Evolutionary conservation across 2,797 vertebrate genomes (phyloP).

Genomic region (Clarias pachynema): DNA sequence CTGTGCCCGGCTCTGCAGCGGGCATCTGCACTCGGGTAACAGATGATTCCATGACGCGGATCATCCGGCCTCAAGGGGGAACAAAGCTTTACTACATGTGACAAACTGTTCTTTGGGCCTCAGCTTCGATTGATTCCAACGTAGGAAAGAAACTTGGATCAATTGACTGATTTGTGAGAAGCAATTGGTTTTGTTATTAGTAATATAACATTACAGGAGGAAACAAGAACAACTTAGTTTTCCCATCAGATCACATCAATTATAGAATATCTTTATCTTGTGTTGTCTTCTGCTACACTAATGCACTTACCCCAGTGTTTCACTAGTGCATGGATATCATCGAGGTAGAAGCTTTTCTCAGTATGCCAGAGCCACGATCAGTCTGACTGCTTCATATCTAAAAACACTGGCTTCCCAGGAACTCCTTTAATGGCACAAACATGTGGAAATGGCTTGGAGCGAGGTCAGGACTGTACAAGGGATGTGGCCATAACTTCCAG

Average conservation of each 20-base stretch:
- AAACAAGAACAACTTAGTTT: background rate
- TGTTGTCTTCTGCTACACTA: too few relatives aligned
- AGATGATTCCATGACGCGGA: conserved; percentile 22
- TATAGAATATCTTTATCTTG: background rate
- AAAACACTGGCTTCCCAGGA: too few relatives aligned
- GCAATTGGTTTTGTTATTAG: background rate
- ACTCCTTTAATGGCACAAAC: too few relatives aligned
- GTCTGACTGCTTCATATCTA: too few relatives aligned
- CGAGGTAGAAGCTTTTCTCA: too few relatives aligned
- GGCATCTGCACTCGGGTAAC: conserved; percentile 42
- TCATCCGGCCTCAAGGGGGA: conserved; percentile 17
- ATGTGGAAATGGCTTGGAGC: too few relatives aligned
- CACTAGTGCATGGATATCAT: too few relatives aligned
- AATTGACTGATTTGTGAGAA: conserved; percentile 4
- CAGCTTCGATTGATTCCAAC: background rate
- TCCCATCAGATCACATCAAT: background rate
- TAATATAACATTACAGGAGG: background rate
- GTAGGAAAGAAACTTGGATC: background rate
- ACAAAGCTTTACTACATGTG: conserved; percentile 9
- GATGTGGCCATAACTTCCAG: too few relatives aligned
- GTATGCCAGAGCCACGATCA: too few relatives aligned
- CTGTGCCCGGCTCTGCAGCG: conserved; percentile 26
- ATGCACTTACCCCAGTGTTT: too few relatives aligned
- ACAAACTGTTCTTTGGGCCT: conserved; percentile 15
- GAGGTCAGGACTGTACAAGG: too few relatives aligned